phyloP scores from a whole-genome alignment of 2,888 invertebrate genomes.

The Acanthococcus lagerstroemiae region DNA sequence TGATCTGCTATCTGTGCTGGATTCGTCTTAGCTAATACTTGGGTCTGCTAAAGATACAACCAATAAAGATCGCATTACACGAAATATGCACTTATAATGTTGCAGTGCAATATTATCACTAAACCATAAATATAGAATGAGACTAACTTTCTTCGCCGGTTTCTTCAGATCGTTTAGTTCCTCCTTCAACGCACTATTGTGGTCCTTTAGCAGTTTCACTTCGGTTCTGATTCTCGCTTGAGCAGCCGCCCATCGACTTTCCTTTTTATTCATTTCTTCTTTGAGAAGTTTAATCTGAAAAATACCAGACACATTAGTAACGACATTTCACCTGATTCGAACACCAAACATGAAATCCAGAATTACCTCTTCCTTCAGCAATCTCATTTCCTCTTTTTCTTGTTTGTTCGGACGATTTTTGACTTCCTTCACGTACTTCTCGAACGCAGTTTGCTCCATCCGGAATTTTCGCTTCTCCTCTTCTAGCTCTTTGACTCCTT shows the following conservation, averaged over 20 bases:
- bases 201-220: conserved; percentile 60
- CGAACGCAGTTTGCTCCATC: conserved; percentile 56
- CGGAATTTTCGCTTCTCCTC: conserved; percentile 58
- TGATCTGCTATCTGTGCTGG: too few species aligned
- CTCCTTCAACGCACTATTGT: conserved; percentile 52
- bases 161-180: conserved; percentile 59
- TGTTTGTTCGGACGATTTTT: conserved; percentile 56
- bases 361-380: conserved; percentile 46
- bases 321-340: not conserved
- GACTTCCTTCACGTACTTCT: conserved; percentile 57
- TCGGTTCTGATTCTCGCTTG: conserved; percentile 65
- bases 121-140: too few species aligned
- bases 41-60: too few species aligned
- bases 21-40: too few species aligned
- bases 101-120: too few species aligned
- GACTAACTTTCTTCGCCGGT: conserved; percentile 45
- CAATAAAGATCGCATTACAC: too few species aligned
- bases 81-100: too few species aligned
- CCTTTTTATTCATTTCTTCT: conserved; percentile 60
- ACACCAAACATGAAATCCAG: not conserved
- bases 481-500: conserved; percentile 54
- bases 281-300: conserved; percentile 53
- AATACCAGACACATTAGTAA: not conserved
- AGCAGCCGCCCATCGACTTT: conserved; percentile 58
- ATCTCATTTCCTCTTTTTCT: conserved; percentile 58